Conservation (phyloP, 2,888 invertebrate species). For the Clunio marinus region DNA sequence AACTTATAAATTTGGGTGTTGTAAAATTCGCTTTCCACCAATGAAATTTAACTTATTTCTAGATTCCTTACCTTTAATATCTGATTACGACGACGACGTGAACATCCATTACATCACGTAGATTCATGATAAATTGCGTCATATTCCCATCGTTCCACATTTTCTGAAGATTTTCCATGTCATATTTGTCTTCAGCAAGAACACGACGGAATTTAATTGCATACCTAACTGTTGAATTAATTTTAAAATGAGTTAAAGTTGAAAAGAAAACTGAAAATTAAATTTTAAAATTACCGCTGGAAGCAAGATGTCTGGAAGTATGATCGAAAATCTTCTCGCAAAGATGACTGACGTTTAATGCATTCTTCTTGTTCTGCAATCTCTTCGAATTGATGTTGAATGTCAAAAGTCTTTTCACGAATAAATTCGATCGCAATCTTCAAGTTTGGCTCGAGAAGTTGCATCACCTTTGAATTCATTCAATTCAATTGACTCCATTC, state of each 20-base stretch:
- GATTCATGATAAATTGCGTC: too few relatives aligned
- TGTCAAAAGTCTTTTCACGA: conserved; percentile 60
- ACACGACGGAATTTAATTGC: conserved; percentile 70
- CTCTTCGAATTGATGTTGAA: conserved; percentile 64
- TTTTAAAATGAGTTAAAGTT: background rate
- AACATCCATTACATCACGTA: conserved; percentile 55
- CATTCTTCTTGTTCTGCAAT: conserved; percentile 62
- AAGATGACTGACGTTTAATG: conserved; percentile 60
- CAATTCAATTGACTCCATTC: conserved; percentile 47
- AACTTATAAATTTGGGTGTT: too few relatives aligned
- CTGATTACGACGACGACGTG: too few relatives aligned
- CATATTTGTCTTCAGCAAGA: conserved; percentile 70
- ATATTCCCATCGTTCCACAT: conserved; percentile 51
- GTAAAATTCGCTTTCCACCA: too few relatives aligned
- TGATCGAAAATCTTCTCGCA: conserved; percentile 50
- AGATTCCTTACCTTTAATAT: too few relatives aligned
- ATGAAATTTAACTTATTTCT: too few relatives aligned
- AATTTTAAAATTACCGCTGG: conserved; percentile 33
- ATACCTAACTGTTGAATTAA: conserved; percentile 53
- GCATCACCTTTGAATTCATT: conserved; percentile 58
- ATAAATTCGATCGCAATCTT: conserved; percentile 53
- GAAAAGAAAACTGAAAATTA: too few relatives aligned
- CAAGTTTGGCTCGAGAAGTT: conserved; percentile 65
- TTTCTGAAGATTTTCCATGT: conserved; percentile 63
- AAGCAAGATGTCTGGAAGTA: conserved; percentile 51